These are phyloP conservation scores for Catonia carolina DNA, from an alignment of 2,888 invertebrate species.

Conservation along the genomic window DNA sequence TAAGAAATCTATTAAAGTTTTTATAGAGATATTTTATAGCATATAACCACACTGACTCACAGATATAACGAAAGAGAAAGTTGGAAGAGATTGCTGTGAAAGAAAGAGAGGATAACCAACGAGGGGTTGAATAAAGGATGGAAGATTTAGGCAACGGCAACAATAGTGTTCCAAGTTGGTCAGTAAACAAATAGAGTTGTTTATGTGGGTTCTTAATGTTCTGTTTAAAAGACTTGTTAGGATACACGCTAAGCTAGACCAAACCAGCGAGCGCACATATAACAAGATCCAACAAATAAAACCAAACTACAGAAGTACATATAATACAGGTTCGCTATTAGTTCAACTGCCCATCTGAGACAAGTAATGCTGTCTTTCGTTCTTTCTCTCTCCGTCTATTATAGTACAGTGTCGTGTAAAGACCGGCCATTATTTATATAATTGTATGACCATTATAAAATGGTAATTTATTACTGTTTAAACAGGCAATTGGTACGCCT, in stretches of 20 bases:
- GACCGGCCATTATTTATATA: constrained; percentile 23
- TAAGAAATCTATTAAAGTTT: too few species aligned
- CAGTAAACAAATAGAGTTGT: constrained; percentile 14
- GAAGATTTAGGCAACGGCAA: too few species aligned
- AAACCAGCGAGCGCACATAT: not conserved
- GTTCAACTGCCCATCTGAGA: constrained; percentile 1
- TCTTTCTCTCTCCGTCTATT: not conserved
- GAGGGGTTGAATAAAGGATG: too few species aligned
- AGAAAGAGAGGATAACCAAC: too few species aligned
- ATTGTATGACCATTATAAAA: constrained; percentile 26
- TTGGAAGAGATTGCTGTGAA: too few species aligned
- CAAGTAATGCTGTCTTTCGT: not conserved
- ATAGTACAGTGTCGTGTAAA: constrained; percentile 11
- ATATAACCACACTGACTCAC: too few species aligned
- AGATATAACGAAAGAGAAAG: too few species aligned
- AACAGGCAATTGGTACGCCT: constrained; percentile 26
- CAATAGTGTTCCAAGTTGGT: too few species aligned
- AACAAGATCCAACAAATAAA: not conserved
- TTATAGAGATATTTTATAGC: too few species aligned
- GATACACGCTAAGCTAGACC: not conserved
- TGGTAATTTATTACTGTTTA: constrained; percentile 26
- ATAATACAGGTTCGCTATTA: constrained; percentile 9
- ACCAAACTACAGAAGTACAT: not conserved
- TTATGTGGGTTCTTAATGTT: constrained; percentile 14
- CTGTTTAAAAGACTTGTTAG: constrained; percentile 7